Percentiles rank a stretch among this genome's conserved stretches.
Conservation (phyloP, 2,888 invertebrate species). For the Meiosimyza platycephala region DNA sequence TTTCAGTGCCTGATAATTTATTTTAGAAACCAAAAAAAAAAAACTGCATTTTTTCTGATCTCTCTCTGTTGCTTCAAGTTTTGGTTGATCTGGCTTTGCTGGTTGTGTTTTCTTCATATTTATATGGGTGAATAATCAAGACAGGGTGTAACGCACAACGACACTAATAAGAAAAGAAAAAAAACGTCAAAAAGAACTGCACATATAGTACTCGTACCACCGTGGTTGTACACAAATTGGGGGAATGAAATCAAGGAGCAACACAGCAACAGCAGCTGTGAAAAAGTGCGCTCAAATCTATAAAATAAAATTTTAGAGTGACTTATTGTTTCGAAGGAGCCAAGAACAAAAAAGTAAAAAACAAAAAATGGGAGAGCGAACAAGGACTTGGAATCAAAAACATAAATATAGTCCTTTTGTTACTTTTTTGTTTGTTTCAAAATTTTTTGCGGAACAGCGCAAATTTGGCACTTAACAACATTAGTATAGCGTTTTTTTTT, state of each 20-base stretch:
- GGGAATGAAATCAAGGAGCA: constrained; percentile 26
- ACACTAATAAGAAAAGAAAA: neutral
- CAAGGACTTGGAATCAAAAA: no score
- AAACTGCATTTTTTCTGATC: neutral
- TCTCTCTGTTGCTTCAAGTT: neutral
- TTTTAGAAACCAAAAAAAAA: no score
- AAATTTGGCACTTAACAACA: neutral
- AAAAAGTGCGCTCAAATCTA: constrained; percentile 33
- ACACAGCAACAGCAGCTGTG: constrained; percentile 26
- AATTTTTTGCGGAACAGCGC: no score
- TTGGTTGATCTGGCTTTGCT: constrained; percentile 25
- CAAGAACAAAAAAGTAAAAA: neutral
- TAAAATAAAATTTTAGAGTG: constrained; percentile 7
- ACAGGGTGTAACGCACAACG: constrained; percentile 16
- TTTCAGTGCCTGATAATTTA: no score
- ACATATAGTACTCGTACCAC: no score
- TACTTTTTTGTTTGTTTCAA: no score
- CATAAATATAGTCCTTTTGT: no score
- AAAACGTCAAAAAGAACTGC: neutral
- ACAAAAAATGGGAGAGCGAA: no score
- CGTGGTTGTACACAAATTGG: constrained; percentile 11
- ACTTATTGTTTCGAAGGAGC: constrained; percentile 23
- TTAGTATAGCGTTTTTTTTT: neutral
- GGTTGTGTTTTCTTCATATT: constrained; percentile 7
- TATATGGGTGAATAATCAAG: constrained; percentile 25